These are phyloP conservation scores for Dicaeum eximium DNA, from an alignment of 2,113 vertebrate species.

Conservation along the genomic window DNA sequence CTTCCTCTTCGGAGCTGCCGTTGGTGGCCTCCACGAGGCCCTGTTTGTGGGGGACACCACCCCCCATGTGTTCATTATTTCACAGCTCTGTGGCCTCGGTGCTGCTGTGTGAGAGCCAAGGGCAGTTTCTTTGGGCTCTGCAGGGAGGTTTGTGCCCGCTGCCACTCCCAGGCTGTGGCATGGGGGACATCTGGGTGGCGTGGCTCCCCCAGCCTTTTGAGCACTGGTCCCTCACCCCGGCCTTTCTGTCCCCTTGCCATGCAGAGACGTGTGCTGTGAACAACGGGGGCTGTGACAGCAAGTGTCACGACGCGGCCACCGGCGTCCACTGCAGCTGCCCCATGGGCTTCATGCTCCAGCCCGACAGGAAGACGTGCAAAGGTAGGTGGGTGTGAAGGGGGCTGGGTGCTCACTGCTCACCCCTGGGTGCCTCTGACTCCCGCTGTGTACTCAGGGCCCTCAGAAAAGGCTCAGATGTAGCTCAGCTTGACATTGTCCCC, in stretches of 20 bases:
- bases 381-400: constrained; percentile 60
- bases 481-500: rapidly evolving
- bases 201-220: not conserved
- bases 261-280: constrained; percentile 97
- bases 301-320: constrained; percentile 90
- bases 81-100: not conserved
- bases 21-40: not conserved
- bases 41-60: not conserved
- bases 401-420: not conserved
- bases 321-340: constrained; percentile 98
- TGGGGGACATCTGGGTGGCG: not conserved
- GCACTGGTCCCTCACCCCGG: not conserved
- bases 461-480: not conserved
- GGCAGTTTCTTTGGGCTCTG: rapidly evolving
- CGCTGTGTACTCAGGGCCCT: rapidly evolving
- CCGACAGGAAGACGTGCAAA: constrained; percentile 97
- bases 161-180: not conserved
- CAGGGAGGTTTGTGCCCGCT: not conserved
- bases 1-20: not conserved
- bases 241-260: not conserved
- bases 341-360: constrained; percentile 94
- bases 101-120: not conserved
- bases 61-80: not conserved
- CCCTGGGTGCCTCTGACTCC: not conserved
- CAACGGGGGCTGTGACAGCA: constrained; percentile 97